Conservation (phyloP, 1,140 invertebrate species). For the Euwallacea similis region DNA sequence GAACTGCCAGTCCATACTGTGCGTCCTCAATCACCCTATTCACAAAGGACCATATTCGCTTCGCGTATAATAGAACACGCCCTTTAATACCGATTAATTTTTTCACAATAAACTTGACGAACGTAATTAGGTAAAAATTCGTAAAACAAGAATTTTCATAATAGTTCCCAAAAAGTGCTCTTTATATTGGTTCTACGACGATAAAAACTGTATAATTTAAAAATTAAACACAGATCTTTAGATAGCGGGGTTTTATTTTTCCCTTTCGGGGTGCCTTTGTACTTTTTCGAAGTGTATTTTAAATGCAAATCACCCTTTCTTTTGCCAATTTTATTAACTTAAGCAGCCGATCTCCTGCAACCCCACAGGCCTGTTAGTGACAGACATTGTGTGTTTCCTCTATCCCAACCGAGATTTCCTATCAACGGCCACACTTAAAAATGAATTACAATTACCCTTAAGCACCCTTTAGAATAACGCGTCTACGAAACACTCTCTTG, state of each 20-base stretch:
- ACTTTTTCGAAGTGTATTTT: slow-evolving; percentile 39
- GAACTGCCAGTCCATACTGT: slow-evolving; percentile 3
- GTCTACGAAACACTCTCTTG: slow-evolving; percentile 33
- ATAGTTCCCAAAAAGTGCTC: no score
- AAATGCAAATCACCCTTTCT: slow-evolving; percentile 45
- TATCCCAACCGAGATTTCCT: slow-evolving; percentile 36
- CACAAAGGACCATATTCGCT: slow-evolving; percentile 7
- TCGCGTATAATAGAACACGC: not conserved
- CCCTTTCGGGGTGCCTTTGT: slow-evolving; percentile 30
- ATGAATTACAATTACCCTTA: slow-evolving; percentile 44
- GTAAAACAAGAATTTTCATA: no score
- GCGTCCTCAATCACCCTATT: slow-evolving; percentile 5
- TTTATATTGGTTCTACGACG: not conserved
- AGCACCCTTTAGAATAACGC: slow-evolving; percentile 39
- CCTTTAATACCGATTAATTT: no score
- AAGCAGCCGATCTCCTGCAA: slow-evolving; percentile 32
- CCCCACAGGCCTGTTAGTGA: slow-evolving; percentile 36
- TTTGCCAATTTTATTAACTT: slow-evolving; percentile 42
- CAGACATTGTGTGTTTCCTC: slow-evolving; percentile 41
- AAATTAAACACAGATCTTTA: slow-evolving; percentile 36
- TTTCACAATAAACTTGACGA: no score
- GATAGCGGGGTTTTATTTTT: slow-evolving; percentile 27
- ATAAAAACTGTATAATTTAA: slow-evolving; percentile 34
- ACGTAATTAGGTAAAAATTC: no score
- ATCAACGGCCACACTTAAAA: slow-evolving; percentile 42